Evolutionary conservation across 2,113 vertebrate species (phyloP), one percentile per base, ranked within the genome.

Genomic region (Paradoxurus hermaphroditus): DNA sequence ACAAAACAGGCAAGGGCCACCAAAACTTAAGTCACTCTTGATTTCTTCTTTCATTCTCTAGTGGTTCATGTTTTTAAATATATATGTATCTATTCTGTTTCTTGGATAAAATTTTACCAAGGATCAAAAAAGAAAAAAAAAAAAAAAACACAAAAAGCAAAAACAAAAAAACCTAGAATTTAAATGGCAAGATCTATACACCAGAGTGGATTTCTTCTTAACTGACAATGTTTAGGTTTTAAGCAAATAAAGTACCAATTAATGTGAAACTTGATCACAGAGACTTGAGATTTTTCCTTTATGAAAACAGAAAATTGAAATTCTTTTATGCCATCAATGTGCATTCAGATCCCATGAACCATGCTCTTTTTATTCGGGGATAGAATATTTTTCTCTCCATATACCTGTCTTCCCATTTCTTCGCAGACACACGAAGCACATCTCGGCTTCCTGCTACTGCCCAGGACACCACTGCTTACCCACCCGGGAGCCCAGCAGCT

Each of bases 171-270:
- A 21, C 36, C 70, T 97, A 94, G 53, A 94, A 87, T 89, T 96
- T 96, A 82, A 94, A 91, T 90, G 92, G 88, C 84, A 92, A 88
- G 59, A 75, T 81, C 63, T 92, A 90, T 39, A 94, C 67, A 67
- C 87, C 92, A 95, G 75, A 92, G 51, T 96, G 87, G 82, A 67
- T 97, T 97, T 97, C 86, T 97, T 97, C 83, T 96, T 62, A 97
- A 95, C 92, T 97, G 96, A 97, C 90, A 82, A 82, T 97, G 96
- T 98, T 96, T 97, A 97, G 97, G 90, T 97, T 97, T 96, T 97
- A 97, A 94, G 94, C 72, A 94, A 98, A 98, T 98, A 98, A 98
- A 98, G 46, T 96, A 96, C 88, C 95, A 72, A 86, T 97, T 96
- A 97, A 97, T 97, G 90, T 97, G 94, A 97, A 97, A 97, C 85